These are phyloP conservation scores for Eidolon dupreanum DNA, from an alignment of 2,797 vertebrate species.

Conservation along the genomic window DNA sequence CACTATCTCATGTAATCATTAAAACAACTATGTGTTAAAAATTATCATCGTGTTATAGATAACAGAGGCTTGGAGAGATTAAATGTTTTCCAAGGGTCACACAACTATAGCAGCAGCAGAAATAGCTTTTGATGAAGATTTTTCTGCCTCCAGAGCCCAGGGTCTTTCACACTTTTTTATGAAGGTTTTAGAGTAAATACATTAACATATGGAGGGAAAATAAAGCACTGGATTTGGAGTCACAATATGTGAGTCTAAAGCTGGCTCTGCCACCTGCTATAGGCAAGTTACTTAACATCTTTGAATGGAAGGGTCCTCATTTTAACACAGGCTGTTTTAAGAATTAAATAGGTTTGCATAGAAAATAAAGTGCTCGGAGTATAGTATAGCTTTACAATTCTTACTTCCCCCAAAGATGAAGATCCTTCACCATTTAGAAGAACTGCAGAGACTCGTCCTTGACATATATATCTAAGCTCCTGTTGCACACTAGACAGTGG, in stretches of 20 bases:
- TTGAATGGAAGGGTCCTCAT: neutral
- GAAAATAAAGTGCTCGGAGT: neutral
- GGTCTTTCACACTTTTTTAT: neutral
- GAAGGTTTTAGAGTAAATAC: neutral
- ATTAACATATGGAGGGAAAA: neutral
- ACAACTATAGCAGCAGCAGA: neutral
- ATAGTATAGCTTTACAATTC: neutral
- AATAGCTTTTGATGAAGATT: neutral
- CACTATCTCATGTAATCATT: neutral
- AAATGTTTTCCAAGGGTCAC: neutral
- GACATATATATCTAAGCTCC: neutral
- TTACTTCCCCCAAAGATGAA: neutral
- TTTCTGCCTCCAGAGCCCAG: neutral
- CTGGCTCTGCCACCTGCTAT: neutral
- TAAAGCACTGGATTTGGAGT: neutral
- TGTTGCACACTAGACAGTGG: neutral
- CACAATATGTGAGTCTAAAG: neutral
- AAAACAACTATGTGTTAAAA: neutral
- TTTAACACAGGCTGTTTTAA: neutral
- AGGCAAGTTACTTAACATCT: neutral
- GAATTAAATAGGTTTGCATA: neutral
- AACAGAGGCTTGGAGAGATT: neutral
- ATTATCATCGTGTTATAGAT: neutral
- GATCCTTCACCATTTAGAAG: neutral
- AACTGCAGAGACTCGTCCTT: neutral